Evolutionary conservation across 2,797 vertebrate genomes (phyloP).

Genomic region (Petrocephalus sullivani): DNA sequence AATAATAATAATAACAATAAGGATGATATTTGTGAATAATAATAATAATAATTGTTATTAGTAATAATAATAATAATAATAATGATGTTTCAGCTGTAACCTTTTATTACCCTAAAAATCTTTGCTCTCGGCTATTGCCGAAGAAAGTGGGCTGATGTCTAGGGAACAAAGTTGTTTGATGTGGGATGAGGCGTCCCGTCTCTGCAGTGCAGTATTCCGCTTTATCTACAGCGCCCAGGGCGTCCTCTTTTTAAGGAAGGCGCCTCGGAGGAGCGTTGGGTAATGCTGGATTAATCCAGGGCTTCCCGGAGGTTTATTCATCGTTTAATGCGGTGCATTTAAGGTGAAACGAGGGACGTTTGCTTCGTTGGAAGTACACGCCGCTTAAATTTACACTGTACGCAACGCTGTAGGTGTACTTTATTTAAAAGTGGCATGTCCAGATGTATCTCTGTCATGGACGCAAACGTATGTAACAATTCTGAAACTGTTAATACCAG

Average conservation of each 20-base stretch:
- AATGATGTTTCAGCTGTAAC: not conserved
- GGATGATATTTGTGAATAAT: not conserved
- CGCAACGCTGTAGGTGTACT: not conserved
- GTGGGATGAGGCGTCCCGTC: not conserved
- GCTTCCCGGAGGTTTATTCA: not conserved
- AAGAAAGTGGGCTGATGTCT: not conserved
- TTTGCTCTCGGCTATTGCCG: not conserved
- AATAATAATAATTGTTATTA: not conserved
- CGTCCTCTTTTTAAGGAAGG: not conserved
- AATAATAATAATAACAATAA: too few species aligned
- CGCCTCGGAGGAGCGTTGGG: not conserved
- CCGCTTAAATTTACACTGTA: not conserved
- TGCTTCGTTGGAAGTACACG: not conserved
- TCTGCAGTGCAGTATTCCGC: constrained; percentile 7
- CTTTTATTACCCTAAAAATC: not conserved
- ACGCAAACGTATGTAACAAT: not conserved
- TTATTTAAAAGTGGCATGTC: not conserved
- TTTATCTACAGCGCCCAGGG: not conserved
- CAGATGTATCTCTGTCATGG: not conserved
- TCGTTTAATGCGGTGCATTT: not conserved
- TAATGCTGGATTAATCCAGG: not conserved
- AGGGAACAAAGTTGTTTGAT: not conserved
- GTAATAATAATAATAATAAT: too few species aligned
- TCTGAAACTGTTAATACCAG: not conserved
- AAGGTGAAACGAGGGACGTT: not conserved